A percentile compares a stretch with the other conserved stretches of the same genome.
phyloP scores from a whole-genome alignment of 2,888 invertebrate species.

The Oxyscelio sp. region DNA sequence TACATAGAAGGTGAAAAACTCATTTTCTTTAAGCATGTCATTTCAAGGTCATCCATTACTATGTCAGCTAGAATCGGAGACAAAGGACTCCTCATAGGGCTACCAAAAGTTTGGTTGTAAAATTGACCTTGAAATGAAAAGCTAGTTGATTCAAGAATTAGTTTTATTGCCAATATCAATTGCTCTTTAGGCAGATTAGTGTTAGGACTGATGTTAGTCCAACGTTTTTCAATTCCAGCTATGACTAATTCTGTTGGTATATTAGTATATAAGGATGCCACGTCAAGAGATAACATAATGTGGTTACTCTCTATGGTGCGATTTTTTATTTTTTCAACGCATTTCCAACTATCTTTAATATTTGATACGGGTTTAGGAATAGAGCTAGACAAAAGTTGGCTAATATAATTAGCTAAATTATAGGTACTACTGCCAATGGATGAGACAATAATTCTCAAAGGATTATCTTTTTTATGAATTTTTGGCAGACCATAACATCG shows the following conservation, averaged over 20 bases:
- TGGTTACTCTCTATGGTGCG: too few relatives aligned
- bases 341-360: too few relatives aligned
- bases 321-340: too few relatives aligned
- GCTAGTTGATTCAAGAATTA: conserved; percentile 4
- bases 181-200: background rate
- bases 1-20: conserved; percentile 15
- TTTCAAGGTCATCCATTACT: conserved; percentile 73
- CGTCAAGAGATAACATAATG: too few relatives aligned
- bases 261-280: conserved; percentile 67
- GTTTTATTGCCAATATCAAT: background rate
- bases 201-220: background rate
- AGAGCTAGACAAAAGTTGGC: too few relatives aligned
- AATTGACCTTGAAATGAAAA: conserved; percentile 35
- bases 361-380: too few relatives aligned
- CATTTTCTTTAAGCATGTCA: conserved; percentile 1
- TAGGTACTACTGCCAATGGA: too few relatives aligned
- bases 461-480: too few relatives aligned
- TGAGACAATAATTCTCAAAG: too few relatives aligned
- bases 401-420: too few relatives aligned
- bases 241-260: conserved; percentile 54
- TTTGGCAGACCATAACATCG: conserved; percentile 22
- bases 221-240: conserved; percentile 20
- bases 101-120: conserved; percentile 65
- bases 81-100: conserved; percentile 74
- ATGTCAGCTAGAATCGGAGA: conserved; percentile 70